phyloP scores from a whole-genome alignment of 2,113 vertebrate species.

The Tetrax tetrax region DNA sequence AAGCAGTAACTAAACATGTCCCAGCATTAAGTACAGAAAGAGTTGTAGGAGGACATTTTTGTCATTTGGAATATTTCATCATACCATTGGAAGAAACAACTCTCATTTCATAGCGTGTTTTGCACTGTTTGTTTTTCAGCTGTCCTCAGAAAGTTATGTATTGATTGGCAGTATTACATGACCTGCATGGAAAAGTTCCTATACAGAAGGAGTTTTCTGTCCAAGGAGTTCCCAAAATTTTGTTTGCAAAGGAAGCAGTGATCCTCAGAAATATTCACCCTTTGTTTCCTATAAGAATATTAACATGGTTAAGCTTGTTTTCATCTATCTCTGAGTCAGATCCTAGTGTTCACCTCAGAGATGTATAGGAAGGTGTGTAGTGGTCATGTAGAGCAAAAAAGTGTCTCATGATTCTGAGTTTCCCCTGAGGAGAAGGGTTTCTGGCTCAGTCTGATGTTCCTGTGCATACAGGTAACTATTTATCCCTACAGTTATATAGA shows the following conservation, averaged over 20 bases:
- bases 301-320: not conserved
- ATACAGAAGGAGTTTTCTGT: not conserved
- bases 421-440: slow-evolving; percentile 63
- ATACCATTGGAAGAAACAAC: not conserved
- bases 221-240: not conserved
- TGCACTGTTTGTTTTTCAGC: not conserved
- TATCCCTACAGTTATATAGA: slow-evolving; percentile 66
- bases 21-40: slow-evolving; percentile 21
- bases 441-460: slow-evolving; percentile 58
- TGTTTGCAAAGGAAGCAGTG: not conserved
- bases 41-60: slow-evolving; percentile 23
- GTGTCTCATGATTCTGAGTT: slow-evolving; percentile 19
- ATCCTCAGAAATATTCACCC: not conserved
- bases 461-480: slow-evolving; percentile 59
- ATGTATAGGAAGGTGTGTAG: not conserved
- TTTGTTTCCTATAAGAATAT: not conserved
- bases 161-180: not conserved
- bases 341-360: not conserved
- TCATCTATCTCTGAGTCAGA: slow-evolving; percentile 15
- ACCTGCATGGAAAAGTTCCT: not conserved
- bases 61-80: slow-evolving; percentile 1
- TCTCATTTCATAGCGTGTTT: not conserved
- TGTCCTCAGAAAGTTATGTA: not conserved
- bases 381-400: slow-evolving; percentile 48
- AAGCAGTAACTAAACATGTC: not conserved